Percentiles rank a stretch among this genome's conserved stretches.
Conservation (phyloP, 1,140 invertebrate genomes). For the Bombus soroeensis region DNA sequence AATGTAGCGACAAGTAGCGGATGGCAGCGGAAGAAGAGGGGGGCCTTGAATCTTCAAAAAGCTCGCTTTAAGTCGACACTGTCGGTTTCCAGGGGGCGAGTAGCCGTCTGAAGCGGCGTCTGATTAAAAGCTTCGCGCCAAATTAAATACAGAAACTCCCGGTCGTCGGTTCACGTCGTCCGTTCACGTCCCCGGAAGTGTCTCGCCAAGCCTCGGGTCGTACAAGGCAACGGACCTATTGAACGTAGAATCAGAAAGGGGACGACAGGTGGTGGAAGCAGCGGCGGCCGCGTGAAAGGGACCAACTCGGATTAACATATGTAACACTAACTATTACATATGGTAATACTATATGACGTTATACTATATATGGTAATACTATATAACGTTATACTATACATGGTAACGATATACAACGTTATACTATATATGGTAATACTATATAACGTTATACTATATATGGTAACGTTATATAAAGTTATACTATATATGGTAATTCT, state of each 20-base stretch:
- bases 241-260: slow-evolving; percentile 10
- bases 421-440: too few relatives aligned
- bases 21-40: slow-evolving; percentile 11
- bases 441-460: too few relatives aligned
- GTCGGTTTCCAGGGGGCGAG: slow-evolving; percentile 51
- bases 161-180: slow-evolving; percentile 4
- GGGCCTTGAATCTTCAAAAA: slow-evolving; percentile 67
- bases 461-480: too few relatives aligned
- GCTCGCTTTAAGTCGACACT: slow-evolving; percentile 59
- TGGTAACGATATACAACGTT: too few relatives aligned
- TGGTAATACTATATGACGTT: too few relatives aligned
- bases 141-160: slow-evolving; percentile 71
- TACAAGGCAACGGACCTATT: slow-evolving; percentile 25
- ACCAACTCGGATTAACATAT: slow-evolving; percentile 39
- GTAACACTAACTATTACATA: too few relatives aligned
- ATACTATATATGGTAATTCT: too few relatives aligned
- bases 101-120: slow-evolving; percentile 65
- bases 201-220: not conserved
- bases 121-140: slow-evolving; percentile 71
- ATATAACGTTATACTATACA: too few relatives aligned
- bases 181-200: not conserved
- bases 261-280: slow-evolving; percentile 11
- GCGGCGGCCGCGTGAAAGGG: not conserved
- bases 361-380: too few relatives aligned
- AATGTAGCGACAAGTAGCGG: not conserved